These are phyloP conservation scores for Alsophila aescularia DNA, from an alignment of 2,888 invertebrate species.

Conservation along the genomic window DNA sequence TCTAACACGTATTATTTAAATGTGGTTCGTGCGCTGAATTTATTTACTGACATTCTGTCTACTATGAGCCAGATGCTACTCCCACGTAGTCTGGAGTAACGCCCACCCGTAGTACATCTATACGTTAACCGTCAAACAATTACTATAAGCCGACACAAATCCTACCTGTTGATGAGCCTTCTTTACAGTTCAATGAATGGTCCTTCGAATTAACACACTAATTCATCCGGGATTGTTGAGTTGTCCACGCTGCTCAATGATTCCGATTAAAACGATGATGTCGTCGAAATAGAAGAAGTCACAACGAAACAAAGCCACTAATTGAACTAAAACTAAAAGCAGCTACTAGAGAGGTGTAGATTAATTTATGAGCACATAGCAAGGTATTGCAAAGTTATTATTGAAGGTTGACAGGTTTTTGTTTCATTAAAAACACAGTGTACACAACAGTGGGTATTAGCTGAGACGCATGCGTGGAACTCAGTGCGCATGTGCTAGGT, in stretches of 20 bases:
- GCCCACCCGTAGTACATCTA: slow-evolving; percentile 61
- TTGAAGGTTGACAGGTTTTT: slow-evolving; percentile 68
- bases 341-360: slow-evolving; percentile 41
- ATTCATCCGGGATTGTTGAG: slow-evolving; percentile 16
- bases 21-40: slow-evolving; percentile 44
- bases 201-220: slow-evolving; percentile 23
- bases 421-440: slow-evolving; percentile 57
- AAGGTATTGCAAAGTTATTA: slow-evolving; percentile 60
- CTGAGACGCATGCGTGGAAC: slow-evolving; percentile 53
- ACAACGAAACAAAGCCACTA: slow-evolving; percentile 40
- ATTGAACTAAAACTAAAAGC: slow-evolving; percentile 43
- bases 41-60: slow-evolving; percentile 60
- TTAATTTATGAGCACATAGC: slow-evolving; percentile 48
- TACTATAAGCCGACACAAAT: slow-evolving; percentile 49
- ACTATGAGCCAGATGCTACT: slow-evolving; percentile 62
- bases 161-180: slow-evolving; percentile 72
- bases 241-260: slow-evolving; percentile 8
- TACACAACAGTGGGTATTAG: slow-evolving; percentile 58
- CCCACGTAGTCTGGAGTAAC: slow-evolving; percentile 78
- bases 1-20: slow-evolving; percentile 24
- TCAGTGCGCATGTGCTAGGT: slow-evolving; percentile 61
- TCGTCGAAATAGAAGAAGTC: slow-evolving; percentile 21
- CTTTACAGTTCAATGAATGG: slow-evolving; percentile 47
- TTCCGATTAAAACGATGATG: slow-evolving; percentile 19
- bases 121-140: slow-evolving; percentile 44